Evolutionary conservation across 2,113 vertebrate species (phyloP).

Genomic region (Hipposideros armiger): DNA sequence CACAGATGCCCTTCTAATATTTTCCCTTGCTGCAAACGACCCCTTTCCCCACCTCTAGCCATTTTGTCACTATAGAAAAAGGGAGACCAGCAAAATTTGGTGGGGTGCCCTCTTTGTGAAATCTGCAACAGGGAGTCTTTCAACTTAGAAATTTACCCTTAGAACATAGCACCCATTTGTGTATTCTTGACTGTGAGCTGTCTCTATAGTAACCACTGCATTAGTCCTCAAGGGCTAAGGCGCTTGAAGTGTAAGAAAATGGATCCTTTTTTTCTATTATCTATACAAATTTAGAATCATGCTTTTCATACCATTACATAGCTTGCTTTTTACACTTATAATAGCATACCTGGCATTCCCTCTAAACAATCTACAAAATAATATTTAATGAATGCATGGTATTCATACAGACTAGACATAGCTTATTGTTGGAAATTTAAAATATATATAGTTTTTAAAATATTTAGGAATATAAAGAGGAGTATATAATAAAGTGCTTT

Average conservation of each 20-base stretch:
- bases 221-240: not conserved
- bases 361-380: slow-evolving; percentile 10
- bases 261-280: too few relatives aligned
- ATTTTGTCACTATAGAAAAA: not conserved
- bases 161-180: not conserved
- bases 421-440: not conserved
- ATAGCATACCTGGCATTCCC: not conserved
- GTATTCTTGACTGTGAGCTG: not conserved
- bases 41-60: not conserved
- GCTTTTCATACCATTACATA: not conserved
- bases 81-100: not conserved
- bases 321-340: not conserved
- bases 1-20: not conserved
- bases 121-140: not conserved
- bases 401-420: not conserved
- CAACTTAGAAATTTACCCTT: not conserved
- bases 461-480: not conserved
- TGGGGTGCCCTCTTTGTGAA: not conserved
- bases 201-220: not conserved
- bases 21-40: not conserved
- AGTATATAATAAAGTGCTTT: not conserved
- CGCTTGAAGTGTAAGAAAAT: not conserved
- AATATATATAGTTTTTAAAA: not conserved
- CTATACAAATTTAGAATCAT: not conserved
- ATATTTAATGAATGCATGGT: not conserved